These are phyloP conservation scores for Ictalurus furcatus DNA, from an alignment of 2,113 vertebrate genomes.

Conservation along the genomic window DNA sequence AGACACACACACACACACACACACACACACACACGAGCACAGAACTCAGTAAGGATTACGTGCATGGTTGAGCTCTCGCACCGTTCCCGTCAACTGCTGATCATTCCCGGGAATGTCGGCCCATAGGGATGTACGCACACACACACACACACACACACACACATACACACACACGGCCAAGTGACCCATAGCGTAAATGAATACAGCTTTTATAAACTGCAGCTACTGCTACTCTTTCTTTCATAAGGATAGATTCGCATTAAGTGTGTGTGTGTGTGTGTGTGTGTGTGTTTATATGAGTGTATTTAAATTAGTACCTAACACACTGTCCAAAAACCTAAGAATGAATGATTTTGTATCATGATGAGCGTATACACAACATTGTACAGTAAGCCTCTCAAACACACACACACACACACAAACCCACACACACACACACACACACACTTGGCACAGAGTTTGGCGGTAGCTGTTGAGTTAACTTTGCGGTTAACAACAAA, in stretches of 20 bases:
- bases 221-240: constrained; percentile 15
- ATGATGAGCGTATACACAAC: constrained; percentile 4
- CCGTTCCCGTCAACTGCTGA: constrained; percentile 39
- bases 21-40: constrained; percentile 23
- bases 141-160: constrained; percentile 22
- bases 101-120: constrained; percentile 41
- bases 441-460: not conserved
- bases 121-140: constrained; percentile 43
- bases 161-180: constrained; percentile 46
- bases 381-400: not conserved
- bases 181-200: constrained; percentile 34
- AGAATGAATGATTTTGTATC: not conserved
- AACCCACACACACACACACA: constrained; percentile 21
- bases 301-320: not conserved
- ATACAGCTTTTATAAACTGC: constrained; percentile 38
- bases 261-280: not conserved
- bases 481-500: constrained; percentile 26
- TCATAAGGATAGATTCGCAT: not conserved
- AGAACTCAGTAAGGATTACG: constrained; percentile 37
- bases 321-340: not conserved
- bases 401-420: not conserved
- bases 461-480: constrained; percentile 31
- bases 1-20: constrained; percentile 35
- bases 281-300: constrained; percentile 21
- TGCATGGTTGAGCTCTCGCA: constrained; percentile 39